phyloP scores from a whole-genome alignment of 2,113 vertebrate genomes.

The Barnardius zonarius region DNA sequence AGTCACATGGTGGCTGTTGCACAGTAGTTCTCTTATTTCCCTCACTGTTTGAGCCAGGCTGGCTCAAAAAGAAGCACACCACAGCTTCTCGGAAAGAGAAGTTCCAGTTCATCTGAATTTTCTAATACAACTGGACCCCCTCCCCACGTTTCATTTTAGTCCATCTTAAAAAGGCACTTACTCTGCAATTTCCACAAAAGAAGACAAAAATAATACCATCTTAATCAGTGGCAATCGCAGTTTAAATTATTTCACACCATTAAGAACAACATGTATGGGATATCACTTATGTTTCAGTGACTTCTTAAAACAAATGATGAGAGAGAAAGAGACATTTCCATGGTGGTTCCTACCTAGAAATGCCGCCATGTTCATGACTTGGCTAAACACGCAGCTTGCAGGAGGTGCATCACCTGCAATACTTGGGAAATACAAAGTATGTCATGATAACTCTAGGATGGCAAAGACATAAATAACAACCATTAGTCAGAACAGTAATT shows the following conservation, averaged over 20 bases:
- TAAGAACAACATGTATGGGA: neutral
- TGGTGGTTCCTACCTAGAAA: slow-evolving; percentile 82
- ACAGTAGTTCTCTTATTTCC: too few species aligned
- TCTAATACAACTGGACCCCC: too few species aligned
- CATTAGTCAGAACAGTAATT: neutral
- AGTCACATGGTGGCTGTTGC: too few species aligned
- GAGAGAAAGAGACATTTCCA: neutral
- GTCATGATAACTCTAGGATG: slow-evolving; percentile 9
- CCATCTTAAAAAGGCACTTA: too few species aligned
- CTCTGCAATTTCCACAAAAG: neutral
- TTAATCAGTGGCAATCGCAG: neutral
- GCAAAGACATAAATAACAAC: neutral
- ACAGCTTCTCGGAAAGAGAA: too few species aligned
- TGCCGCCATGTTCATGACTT: slow-evolving; percentile 90
- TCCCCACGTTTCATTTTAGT: too few species aligned
- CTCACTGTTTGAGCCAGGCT: too few species aligned
- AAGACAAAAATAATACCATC: neutral
- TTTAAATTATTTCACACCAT: neutral
- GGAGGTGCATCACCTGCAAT: slow-evolving; percentile 87
- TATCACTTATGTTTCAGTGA: neutral
- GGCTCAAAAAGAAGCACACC: too few species aligned
- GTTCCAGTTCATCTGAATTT: too few species aligned
- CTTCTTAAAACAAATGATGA: neutral
- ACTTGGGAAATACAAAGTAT: slow-evolving; percentile 71
- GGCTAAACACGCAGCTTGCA: slow-evolving; percentile 91